Conservation (phyloP, 2,888 invertebrate genomes). For the Noctua janthina region DNA sequence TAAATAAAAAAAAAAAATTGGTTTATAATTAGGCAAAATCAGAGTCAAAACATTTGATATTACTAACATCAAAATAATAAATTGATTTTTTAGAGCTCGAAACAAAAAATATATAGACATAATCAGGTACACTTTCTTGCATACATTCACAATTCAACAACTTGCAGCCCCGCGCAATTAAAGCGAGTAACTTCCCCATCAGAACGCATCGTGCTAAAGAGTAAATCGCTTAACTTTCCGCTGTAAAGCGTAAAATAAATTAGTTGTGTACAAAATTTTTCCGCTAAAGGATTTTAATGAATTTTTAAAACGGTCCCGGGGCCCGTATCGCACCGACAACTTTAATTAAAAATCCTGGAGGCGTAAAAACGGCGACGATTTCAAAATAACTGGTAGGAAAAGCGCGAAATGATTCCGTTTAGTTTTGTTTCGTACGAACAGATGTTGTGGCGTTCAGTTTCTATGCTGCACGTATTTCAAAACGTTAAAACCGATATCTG, state of each 20-base stretch:
- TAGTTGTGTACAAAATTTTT: slow-evolving; percentile 75
- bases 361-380: slow-evolving; percentile 80
- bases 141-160: not conserved
- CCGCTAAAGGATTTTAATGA: slow-evolving; percentile 80
- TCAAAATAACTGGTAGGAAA: slow-evolving; percentile 78
- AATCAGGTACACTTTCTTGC: no score
- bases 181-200: slow-evolving; percentile 50
- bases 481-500: slow-evolving; percentile 38
- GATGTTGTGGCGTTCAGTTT: slow-evolving; percentile 62
- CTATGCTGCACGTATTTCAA: slow-evolving; percentile 36
- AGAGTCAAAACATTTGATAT: not conserved
- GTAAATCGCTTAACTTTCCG: slow-evolving; percentile 61
- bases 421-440: slow-evolving; percentile 73
- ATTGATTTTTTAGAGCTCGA: not conserved
- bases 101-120: not conserved
- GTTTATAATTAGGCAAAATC: not conserved
- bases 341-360: slow-evolving; percentile 84
- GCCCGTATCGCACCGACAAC: slow-evolving; percentile 77
- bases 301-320: slow-evolving; percentile 80
- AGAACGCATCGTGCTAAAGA: slow-evolving; percentile 50
- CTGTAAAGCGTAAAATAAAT: slow-evolving; percentile 68
- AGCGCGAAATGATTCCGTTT: slow-evolving; percentile 72
- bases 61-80: not conserved
- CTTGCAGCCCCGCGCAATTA: slow-evolving; percentile 39
- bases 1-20: no score